Evolutionary conservation across 2,888 invertebrate genomes (phyloP).

Genomic region (Cinara cedri): DNA sequence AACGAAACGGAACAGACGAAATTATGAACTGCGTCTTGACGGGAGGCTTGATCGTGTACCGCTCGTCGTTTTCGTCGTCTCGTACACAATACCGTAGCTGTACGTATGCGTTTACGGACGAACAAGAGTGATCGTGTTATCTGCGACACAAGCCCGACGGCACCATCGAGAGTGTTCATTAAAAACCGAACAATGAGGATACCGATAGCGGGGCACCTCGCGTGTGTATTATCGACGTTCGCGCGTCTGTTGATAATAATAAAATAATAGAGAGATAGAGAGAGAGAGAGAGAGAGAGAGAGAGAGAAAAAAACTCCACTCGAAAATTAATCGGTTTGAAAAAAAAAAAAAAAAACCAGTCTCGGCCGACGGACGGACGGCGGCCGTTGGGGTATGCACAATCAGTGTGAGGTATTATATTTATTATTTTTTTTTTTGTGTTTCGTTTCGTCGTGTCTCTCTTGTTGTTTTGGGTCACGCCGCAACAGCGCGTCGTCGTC

Average conservation of each 20-base stretch:
- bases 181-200: conserved; percentile 52
- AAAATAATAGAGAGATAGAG: no score
- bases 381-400: conserved; percentile 25
- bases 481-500: conserved; percentile 6
- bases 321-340: conserved; percentile 42
- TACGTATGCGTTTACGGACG: no score
- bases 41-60: no score
- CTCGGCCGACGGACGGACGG: conserved; percentile 12
- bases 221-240: no score
- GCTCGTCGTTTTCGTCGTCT: no score
- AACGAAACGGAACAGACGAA: no score
- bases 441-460: conserved; percentile 30
- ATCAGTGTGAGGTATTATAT: conserved; percentile 8
- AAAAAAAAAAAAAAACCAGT: conserved; percentile 52
- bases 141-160: conserved; percentile 33
- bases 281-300: no score
- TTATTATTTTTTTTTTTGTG: conserved; percentile 23
- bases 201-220: no score
- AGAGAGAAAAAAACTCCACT: conserved; percentile 11
- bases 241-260: conserved; percentile 41
- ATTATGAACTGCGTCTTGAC: no score
- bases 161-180: conserved; percentile 54
- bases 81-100: no score
- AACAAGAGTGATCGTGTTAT: conserved; percentile 31
- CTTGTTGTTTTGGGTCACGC: conserved; percentile 52